Evolutionary conservation across 2,888 invertebrate species (phyloP), one percentile per base, ranked within the genome.

Genomic region (Tuberolachnus salignus): DNA sequence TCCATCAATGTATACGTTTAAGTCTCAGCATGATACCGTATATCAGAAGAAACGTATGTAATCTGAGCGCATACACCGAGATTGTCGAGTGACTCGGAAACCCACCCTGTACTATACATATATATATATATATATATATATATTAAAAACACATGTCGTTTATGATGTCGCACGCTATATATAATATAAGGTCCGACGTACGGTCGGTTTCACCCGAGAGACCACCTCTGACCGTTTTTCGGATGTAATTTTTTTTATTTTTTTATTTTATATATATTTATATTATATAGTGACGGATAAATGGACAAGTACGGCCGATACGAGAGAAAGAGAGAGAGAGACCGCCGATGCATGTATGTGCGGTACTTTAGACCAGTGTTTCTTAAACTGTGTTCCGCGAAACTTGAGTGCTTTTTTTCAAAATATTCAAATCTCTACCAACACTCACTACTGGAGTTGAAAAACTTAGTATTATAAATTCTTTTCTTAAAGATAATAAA

Each of bases 41-140:
- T 67, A 57, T 57, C 70, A 19, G 55, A 57, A 19, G 55, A 57
- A 16, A 34, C 2, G 23, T 71, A n/a, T n/a, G 44, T 71, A 57
- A 71, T 71, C 70, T 10, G 53, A 10, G 51, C 1, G 11, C 21
- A 3, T 34, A 34, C 34, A 34, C 3, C 23, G 70, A 67, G 26
- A 3, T 51, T 4, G 13, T 13, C 44, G 11, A 44, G 44, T 55
- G 16, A 55, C 53, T 69, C 14, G 42, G 42, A 69, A 69, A 69
- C 42, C 14, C 42, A 16, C 14, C 69, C 53, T 4, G 51, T 19
- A 23, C 0, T 61, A 11, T 26, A 21, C 26, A 53, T 19, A n/a
- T 21, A 51, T 9, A 26, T 34, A 4, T 11, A 34, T 10, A 10
- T 46, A 46, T 10, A 10, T 46, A 46, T 46, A 46, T 10, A 46